Evolutionary conservation across 2,113 vertebrate species (phyloP), one percentile per base, ranked within the genome.

Genomic region (Sebastes schlegelii): DNA sequence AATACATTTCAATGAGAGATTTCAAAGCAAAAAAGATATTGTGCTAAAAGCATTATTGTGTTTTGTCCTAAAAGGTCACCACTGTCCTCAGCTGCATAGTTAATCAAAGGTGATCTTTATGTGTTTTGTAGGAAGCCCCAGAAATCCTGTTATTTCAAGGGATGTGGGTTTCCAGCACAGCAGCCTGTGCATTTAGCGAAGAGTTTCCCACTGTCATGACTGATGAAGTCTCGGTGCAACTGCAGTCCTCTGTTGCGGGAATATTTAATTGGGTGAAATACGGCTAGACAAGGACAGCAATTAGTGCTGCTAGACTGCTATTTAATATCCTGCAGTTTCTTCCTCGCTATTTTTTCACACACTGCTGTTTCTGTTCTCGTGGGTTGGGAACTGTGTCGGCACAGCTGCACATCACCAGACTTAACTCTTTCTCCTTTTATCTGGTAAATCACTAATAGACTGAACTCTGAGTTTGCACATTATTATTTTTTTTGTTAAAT

Each of bases 221-320:
- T 17, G n/a, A 43, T 55, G 23, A 65, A 45, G 58, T 64, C 45
- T 14, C 13, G 14, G 13, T 13, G 9, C 62, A 64, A 46, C 17
- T 49, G 48, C 62, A 45, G 34, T 51, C 9, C 6, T 1, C 6
- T 62, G 67, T 70, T 74, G 42, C 14, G 14, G 73, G 26, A 72
- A 54, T n/a, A 19, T 68, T 72, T 84, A 75, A 54, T 79, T 60
- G 34, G 54, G 16, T 48, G n/a, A 54, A 77, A 49, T 64, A 54
- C 21, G 55, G 45, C 69, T 63, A 11, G 43, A 63, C 61, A 66
- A 43, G 14, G n/a, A 60, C 76, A 26, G 51, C 26, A 55, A 52
- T 74, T 66, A 65, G 46, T 66, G 62, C 42, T 62, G 71, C 78
- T 54, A 26, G 12, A 12, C 74, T 75, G 54, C 58, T 52, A 7